Evolutionary conservation across 92 coral and sea anemone species (phyloP), one percentile per base, ranked within the genome.

Genomic region (Paragorgia papillata): DNA sequence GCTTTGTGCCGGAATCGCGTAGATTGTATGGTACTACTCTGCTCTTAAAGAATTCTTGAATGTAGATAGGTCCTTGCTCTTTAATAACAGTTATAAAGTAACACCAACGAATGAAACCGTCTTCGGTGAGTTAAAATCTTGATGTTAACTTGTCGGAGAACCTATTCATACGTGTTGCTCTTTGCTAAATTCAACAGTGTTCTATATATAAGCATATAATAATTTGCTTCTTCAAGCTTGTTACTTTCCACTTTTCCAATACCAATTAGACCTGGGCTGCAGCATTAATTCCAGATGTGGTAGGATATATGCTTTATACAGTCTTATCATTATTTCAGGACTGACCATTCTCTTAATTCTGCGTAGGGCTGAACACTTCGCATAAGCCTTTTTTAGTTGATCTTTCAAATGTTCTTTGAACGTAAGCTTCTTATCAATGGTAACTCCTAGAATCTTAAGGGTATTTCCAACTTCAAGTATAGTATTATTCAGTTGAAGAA

Each of bases 191-290:
- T 75, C 21, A 77, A 43, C 13, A 80, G 54, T 68, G 84, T 80
- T 69, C 84, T n/a, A n/a, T n/a, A n/a, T n/a, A n/a, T 68, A 32
- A 80, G 54, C 32, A 79, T 79, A 40, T 79, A 79, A 50, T 79
- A 79, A 50, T 66, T 68, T 39, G 84, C 66, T 26, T 80, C 68
- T 24, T 80, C 80, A 28, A 80, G 32, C 33, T 60, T 69, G 28
- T 69, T 39, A 20, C 68, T 10, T 35, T 24, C 26, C 29, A 28
- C 43, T 66, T 68, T 79, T n/a, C 80, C 62, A 39, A 80, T 69
- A 24, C 84, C 79, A 13, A 80, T 20, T 30, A 80, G 57, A 10
- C 69, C 35, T 10, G 69, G 84, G 24, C 79, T 55, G 48, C 84
- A 80, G 39, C 56, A 69, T n/a, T n/a, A n/a, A n/a, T 64, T 80